Base-by-base conservation (phyloP, 2,113 vertebrate species). In the Festucalex cinctus region DNA sequence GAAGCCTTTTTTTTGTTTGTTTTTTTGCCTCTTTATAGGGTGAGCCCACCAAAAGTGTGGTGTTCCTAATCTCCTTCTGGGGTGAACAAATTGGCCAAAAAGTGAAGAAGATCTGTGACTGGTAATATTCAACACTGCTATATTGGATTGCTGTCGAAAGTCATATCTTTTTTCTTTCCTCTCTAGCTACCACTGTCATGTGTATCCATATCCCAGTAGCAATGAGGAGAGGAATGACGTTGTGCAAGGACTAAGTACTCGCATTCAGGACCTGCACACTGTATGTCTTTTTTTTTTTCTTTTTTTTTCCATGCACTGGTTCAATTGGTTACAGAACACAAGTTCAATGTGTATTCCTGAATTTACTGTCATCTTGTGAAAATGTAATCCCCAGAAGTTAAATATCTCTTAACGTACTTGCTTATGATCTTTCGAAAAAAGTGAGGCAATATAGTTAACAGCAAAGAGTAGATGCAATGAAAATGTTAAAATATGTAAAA, bases 51-150 rank as follows among this genome's bases (percentile, higher is more conserved):
- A 97, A 94, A 59, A 95, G 93, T 86, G 92, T 95, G 49, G 96
- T 96, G 68, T 99, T 99, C 82, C 88, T 98, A 46, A 94, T 99
- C 61, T 98, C 96, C 36, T 98, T 95, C 58, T 99, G 96, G 96
- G 97, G 96, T 48, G 97, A 98, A 20, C 95, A 97, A 80, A 96
- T 99, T 13, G 96, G 96, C 41, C 94, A 98, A 82, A 99, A 99
- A 88, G 95, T 99, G 17, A 99, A 96, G 91, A 99, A 97, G 90
- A 98, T 99, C 54, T 98, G 96, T 77, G 96, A 99, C 54, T 98
- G 96, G 96, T 98, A 93, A 95, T 58, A 71, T 65, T 67, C 9
- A n/a, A 39, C 24, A 37, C 16, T 54, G 22, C 20, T 12, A 10
- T 41, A 54, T 46, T 62, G 3, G 13, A 2, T 26, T 58, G 17